Conservation (phyloP, 2,888 invertebrate genomes). For the Eupeodes latifasciatus region DNA sequence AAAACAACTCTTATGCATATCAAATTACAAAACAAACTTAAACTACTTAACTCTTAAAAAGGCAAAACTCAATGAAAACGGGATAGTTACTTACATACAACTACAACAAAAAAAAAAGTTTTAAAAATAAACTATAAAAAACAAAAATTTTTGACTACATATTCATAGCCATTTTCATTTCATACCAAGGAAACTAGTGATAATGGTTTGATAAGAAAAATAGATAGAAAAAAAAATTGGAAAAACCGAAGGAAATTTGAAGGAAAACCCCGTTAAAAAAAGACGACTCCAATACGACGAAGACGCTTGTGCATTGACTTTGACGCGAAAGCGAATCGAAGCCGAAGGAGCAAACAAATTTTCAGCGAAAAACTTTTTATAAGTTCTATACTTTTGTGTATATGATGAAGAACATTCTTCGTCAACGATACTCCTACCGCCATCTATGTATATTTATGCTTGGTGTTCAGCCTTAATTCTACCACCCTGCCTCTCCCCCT, state of each 20-base stretch:
- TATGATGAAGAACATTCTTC: background rate
- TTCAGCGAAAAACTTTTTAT: constrained; percentile 66
- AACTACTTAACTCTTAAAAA: constrained; percentile 72
- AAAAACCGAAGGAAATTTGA: constrained; percentile 54
- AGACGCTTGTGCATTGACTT: constrained; percentile 63
- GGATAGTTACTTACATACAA: constrained; percentile 6
- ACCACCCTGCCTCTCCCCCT: background rate
- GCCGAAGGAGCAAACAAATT: constrained; percentile 57
- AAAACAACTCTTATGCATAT: constrained; percentile 69
- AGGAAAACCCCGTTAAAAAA: constrained; percentile 64
- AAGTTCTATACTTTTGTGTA: constrained; percentile 38
- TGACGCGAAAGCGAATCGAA: constrained; percentile 62
- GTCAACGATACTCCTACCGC: background rate
- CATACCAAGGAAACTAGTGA: constrained; percentile 69
- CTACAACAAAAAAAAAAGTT: constrained; percentile 1
- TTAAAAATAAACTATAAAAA: constrained; percentile 2
- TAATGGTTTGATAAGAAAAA: constrained; percentile 61
- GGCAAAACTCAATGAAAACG: constrained; percentile 71
- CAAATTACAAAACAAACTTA: constrained; percentile 76
- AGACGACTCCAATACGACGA: constrained; percentile 2
- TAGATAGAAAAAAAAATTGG: constrained; percentile 49
- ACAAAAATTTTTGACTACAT: constrained; percentile 41
- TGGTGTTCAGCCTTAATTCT: background rate
- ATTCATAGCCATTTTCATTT: constrained; percentile 70
- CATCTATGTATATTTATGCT: background rate